Evolutionary conservation across 2,888 invertebrate species (phyloP).

Genomic region (Drosophila ustulata): DNA sequence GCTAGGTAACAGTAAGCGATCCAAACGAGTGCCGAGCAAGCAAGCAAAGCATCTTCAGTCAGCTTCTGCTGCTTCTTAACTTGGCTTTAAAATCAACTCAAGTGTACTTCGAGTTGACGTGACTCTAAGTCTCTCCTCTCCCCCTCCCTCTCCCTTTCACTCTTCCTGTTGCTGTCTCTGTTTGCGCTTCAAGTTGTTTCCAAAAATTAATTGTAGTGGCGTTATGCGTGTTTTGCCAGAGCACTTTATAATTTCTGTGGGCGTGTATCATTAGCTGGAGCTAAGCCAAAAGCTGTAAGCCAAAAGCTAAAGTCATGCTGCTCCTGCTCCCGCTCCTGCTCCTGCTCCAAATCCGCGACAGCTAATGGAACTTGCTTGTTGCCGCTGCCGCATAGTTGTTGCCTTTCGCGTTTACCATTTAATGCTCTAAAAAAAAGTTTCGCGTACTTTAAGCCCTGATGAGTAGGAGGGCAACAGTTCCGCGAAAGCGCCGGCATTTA

Average conservation of each 20-base stretch:
- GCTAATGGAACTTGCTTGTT: constrained; percentile 74
- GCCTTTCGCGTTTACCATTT: constrained; percentile 24
- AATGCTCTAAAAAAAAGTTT: constrained; percentile 37
- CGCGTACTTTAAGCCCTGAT: constrained; percentile 45
- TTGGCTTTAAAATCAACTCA: constrained; percentile 73
- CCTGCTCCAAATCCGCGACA: constrained; percentile 42
- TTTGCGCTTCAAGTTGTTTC: constrained; percentile 14
- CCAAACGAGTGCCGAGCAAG: constrained; percentile 23
- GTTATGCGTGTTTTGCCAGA: constrained; percentile 43
- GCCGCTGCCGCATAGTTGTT: constrained; percentile 49
- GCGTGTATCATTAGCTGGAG: constrained; percentile 65
- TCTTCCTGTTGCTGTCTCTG: neutral
- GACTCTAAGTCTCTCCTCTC: constrained; percentile 7
- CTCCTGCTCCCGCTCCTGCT: neutral
- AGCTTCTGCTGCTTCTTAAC: constrained; percentile 52
- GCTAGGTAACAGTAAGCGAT: constrained; percentile 63
- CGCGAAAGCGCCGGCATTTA: neutral
- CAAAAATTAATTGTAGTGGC: constrained; percentile 72
- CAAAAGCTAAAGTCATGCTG: constrained; percentile 31
- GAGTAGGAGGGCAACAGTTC: neutral
- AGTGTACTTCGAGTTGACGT: constrained; percentile 39
- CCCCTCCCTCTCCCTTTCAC: neutral
- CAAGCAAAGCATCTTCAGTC: constrained; percentile 37
- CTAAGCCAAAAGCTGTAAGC: constrained; percentile 51
- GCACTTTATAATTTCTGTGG: constrained; percentile 67